A percentile compares a stretch with the other conserved stretches of the same genome.
Evolutionary conservation across 2,797 vertebrate genomes (phyloP).

Genomic region (Alosa sapidissima): DNA sequence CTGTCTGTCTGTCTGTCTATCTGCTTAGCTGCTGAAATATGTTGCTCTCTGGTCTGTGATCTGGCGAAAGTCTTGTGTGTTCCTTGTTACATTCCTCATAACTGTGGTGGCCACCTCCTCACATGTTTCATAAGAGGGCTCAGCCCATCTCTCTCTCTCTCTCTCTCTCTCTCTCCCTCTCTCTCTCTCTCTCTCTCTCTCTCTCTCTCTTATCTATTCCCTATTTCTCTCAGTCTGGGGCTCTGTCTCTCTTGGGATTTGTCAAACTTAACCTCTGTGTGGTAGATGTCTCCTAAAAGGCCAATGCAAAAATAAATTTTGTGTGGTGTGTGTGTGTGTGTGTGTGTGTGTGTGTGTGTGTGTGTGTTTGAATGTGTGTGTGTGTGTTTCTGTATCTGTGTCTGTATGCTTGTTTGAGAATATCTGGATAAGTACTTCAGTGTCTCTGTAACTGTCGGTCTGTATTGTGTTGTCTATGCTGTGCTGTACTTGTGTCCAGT

Average conservation of each 20-base stretch:
- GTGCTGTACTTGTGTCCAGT: background rate
- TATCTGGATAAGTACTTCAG: background rate
- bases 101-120: background rate
- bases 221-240: background rate
- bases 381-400: background rate
- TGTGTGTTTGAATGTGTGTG: background rate
- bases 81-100: constrained; percentile 16
- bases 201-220: background rate
- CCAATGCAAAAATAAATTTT: background rate
- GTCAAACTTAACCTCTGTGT: background rate
- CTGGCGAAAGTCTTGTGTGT: background rate
- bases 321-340: too few relatives aligned
- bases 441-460: background rate
- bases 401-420: background rate
- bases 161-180: background rate
- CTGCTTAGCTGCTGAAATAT: background rate
- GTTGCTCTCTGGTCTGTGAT: background rate
- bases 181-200: constrained; percentile 26
- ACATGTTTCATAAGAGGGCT: constrained; percentile 9
- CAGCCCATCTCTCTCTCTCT: background rate
- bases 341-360: background rate
- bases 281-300: background rate
- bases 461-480: background rate
- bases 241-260: background rate
- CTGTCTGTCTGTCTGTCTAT: background rate